Conservation (phyloP, 1,140 invertebrate genomes). For the Achatina immaculata region DNA sequence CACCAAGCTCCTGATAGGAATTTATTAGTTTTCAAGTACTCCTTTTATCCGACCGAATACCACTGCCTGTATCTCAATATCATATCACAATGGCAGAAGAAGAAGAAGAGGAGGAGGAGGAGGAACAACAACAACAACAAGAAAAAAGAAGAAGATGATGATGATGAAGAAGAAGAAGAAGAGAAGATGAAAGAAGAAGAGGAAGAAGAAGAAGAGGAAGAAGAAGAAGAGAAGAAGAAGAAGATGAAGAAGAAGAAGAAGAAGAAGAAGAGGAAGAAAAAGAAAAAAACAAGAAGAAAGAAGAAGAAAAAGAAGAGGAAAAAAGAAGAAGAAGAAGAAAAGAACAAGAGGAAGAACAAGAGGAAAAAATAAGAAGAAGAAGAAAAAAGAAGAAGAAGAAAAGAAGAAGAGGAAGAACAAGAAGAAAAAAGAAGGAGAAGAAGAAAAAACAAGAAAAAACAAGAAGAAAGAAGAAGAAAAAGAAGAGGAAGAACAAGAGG, state of each 20-base stretch:
- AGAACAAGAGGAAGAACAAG: neutral
- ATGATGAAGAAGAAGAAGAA: conserved; percentile 6
- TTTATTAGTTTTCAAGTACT: no score
- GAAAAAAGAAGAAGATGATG: neutral
- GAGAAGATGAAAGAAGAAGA: neutral
- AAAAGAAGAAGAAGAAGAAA: neutral
- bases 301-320: neutral
- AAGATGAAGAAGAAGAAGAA: neutral
- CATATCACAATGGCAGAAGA: no score
- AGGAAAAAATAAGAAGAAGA: neutral
- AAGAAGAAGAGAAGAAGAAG: neutral
- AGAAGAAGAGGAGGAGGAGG: conserved; percentile 17
- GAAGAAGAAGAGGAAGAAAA: neutral
- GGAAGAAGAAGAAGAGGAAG: conserved; percentile 9
- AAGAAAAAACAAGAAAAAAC: no score
- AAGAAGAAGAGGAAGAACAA: neutral
- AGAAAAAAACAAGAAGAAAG: neutral
- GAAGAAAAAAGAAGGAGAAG: no score
- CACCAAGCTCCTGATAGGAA: no score
- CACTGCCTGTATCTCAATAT: no score
- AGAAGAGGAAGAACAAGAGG: no score
- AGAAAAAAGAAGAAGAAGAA: neutral
- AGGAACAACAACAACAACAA: neutral
- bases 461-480: no score
- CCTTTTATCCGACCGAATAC: no score